phyloP scores from a whole-genome alignment of 1,140 invertebrate genomes.

The Oedothorax gibbosus region DNA sequence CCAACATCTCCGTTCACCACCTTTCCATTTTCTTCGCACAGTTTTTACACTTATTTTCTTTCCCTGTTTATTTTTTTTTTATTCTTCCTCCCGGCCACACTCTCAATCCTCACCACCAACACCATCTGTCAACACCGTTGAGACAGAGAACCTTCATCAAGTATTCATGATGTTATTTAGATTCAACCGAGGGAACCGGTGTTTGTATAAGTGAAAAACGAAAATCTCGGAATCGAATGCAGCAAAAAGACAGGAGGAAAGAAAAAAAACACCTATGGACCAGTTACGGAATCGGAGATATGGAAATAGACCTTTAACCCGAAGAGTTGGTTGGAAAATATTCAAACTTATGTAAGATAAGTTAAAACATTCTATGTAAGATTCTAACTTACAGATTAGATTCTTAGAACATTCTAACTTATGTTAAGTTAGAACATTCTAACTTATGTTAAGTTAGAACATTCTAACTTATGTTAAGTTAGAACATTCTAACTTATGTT shows the following conservation, averaged over 20 bases:
- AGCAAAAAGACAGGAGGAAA: background rate
- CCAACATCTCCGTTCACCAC: background rate
- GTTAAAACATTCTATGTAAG: no score
- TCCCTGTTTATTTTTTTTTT: slow-evolving; percentile 27
- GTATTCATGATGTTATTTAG: slow-evolving; percentile 53
- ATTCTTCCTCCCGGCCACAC: background rate
- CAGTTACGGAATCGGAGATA: no score
- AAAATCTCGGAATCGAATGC: slow-evolving; percentile 9
- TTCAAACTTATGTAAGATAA: no score
- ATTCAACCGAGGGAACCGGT: slow-evolving; percentile 28
- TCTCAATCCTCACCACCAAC: background rate
- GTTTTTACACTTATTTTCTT: slow-evolving; percentile 39
- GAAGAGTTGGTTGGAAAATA: no score
- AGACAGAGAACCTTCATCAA: slow-evolving; percentile 32
- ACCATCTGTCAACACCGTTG: slow-evolving; percentile 43
- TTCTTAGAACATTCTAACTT: no score
- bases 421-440: no score
- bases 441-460: no score
- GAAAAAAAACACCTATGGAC: background rate
- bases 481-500: no score
- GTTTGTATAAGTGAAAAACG: slow-evolving; percentile 51
- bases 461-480: no score
- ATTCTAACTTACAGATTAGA: no score
- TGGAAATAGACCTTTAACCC: no score
- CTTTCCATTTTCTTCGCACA: slow-evolving; percentile 20